Evolutionary conservation across 2,888 invertebrate genomes (phyloP), one percentile per base, ranked within the genome.

Genomic region (Xanthia icteritia): DNA sequence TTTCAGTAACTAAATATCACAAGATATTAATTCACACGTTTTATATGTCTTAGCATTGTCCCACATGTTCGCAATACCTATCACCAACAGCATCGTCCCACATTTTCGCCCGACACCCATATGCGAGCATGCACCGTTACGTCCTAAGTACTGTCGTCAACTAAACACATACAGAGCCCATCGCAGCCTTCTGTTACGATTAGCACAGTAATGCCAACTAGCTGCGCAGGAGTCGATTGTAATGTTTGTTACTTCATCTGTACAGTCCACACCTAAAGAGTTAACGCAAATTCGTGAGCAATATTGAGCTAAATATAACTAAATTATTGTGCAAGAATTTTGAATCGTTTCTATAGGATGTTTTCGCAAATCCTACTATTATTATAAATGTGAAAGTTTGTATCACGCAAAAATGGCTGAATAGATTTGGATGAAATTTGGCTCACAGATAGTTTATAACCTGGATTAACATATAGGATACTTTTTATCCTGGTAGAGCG

Each of bases 131-230:
- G 20, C 15, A 75, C 84, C 81, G 81, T 84, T 84, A 84, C n/a
- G 20, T 71, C 45, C 45, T 17, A 45, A 63, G 81, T 80, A 77
- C 74, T 31, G 64, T 85, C 58, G 73, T 54, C 65, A 65, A 69
- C 64, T n/a, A 68, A 73, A 66, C 54, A 39, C 42, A 70, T 70
- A 78, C 58, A 65, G 81, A 80, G 82, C 56, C 77, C 58, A 31
- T 77, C 77, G 83, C 84, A 90, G 83, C 94, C 93, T 94, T 94
- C 92, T 76, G 88, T 79, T 77, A 79, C 88, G 89, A 93, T 94
- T 94, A 94, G 92, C 92, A 86, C 74, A 88, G 87, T 87, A 89
- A 89, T 88, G 94, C 89, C 81, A 94, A 94, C 89, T 90, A 92
- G 85, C 88, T 70, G 85, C 79, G 90, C 94, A 94, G 93, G 94